Evolutionary conservation across 1,140 invertebrate genomes (phyloP), one percentile per base, ranked within the genome.

Genomic region (Diploscapter pachys): DNA sequence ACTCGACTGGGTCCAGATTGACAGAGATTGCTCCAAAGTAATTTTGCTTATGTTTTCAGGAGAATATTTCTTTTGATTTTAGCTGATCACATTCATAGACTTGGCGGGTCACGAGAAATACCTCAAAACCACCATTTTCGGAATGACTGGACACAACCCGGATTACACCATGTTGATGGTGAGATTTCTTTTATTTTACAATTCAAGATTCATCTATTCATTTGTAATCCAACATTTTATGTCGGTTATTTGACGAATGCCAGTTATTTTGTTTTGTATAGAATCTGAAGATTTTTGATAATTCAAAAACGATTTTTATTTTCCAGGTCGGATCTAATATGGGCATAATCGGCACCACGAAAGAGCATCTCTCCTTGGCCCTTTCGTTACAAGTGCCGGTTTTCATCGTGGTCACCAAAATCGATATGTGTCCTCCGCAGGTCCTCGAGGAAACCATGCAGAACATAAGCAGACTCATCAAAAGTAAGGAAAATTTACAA

Each of bases 91-190:
- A 54, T 99, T 99, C 86, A 99, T 99, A 81, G 97, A 99, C 89
- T 89, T 99, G 78, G 96, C 96, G 68, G 96, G 96, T 3, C 96
- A 99, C 88, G 96, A 99, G 88, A 91, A 94, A 69, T 99, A 99
- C 88, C 90, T 99, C 72, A 99, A 99, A 89, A 99, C 96, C 48
- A 99, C 85, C 6, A 88, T 89, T 52, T 98, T 98, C 89, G 96
- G 96, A 75, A 98, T 99, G 95, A 99, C 96, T 6, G 96, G 96
- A 4, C 96, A 99, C 89, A 93, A 93, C 57, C 97, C 97, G 6
- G 96, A 99, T 89, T 99, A 98, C 89, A 93, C 94, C 79, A 98
- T 99, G 96, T 88, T 99, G 13, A 98, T 99, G 95, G 95, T 95
- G 87, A 86, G 87, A 50, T 9, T 68, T 6, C 49, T 68, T 9